phyloP scores from a whole-genome alignment of 1,140 invertebrate genomes.

The Polyergus mexicanus region DNA sequence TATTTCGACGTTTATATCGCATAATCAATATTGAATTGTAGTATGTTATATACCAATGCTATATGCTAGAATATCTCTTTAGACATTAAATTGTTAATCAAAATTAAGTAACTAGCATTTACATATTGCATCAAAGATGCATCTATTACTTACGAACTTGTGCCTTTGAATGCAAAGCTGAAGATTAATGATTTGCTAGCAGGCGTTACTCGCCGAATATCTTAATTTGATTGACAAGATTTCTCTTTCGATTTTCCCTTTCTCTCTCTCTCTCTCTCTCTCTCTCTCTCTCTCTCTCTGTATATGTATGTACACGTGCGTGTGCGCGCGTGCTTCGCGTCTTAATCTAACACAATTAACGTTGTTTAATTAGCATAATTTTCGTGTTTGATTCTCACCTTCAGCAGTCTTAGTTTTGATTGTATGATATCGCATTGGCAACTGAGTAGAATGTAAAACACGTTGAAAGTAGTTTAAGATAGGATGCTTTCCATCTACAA shows the following conservation, averaged over 20 bases:
- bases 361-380: slow-evolving; percentile 70
- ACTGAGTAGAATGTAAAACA: not conserved
- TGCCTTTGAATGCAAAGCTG: not conserved
- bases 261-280: not conserved
- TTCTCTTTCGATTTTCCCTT: not conserved
- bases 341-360: slow-evolving; percentile 58
- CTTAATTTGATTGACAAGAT: not conserved
- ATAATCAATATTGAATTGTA: not conserved
- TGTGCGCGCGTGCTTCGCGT: too few species aligned
- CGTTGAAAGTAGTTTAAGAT: slow-evolving; percentile 55
- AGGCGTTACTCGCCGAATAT: not conserved
- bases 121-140: slow-evolving; percentile 1
- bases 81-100: not conserved
- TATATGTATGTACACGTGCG: not conserved
- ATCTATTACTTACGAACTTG: slow-evolving; percentile 5
- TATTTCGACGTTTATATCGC: not conserved
- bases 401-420: not conserved
- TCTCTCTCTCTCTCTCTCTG: not conserved
- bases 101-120: slow-evolving; percentile 41
- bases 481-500: slow-evolving; percentile 4
- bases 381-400: slow-evolving; percentile 59
- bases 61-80: not conserved
- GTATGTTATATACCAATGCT: not conserved
- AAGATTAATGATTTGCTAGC: slow-evolving; percentile 12
- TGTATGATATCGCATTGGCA: slow-evolving; percentile 2